A percentile compares a stretch with the other conserved stretches of the same genome.
phyloP scores from a whole-genome alignment of 2,888 invertebrate species.

The Andrena fulva region DNA sequence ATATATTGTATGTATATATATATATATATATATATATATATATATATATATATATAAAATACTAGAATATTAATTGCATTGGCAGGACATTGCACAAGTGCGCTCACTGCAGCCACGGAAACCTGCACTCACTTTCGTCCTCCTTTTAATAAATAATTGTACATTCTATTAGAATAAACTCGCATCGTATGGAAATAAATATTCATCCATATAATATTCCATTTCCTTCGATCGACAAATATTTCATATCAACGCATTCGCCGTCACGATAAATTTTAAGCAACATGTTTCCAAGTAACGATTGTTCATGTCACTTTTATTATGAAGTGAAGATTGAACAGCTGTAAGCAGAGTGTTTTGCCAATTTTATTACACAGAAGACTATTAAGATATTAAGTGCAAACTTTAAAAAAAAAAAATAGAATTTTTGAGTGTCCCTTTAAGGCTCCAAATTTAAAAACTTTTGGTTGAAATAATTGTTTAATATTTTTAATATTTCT shows the following conservation, averaged over 20 bases:
- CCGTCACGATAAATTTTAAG: neutral
- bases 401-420: too few relatives aligned
- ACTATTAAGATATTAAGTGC: too few relatives aligned
- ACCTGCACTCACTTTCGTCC: constrained; percentile 48
- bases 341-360: neutral
- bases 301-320: neutral
- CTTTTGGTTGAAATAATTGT: too few relatives aligned
- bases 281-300: neutral
- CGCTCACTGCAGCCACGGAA: constrained; percentile 66
- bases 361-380: neutral
- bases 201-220: constrained; percentile 7
- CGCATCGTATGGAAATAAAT: constrained; percentile 36
- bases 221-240: constrained; percentile 25
- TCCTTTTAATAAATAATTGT: constrained; percentile 31
- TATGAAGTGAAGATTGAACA: neutral
- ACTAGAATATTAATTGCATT: constrained; percentile 77
- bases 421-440: too few relatives aligned
- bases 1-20: constrained; percentile 37
- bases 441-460: too few relatives aligned
- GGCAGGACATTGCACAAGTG: constrained; percentile 80
- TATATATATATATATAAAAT: constrained; percentile 59
- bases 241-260: neutral
- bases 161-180: constrained; percentile 27
- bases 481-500: too few relatives aligned
- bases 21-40: constrained; percentile 50